Percentiles rank a stretch among this genome's conserved stretches.
phyloP scores from a whole-genome alignment of 2,797 vertebrate species.

The Muscicapa striata region DNA sequence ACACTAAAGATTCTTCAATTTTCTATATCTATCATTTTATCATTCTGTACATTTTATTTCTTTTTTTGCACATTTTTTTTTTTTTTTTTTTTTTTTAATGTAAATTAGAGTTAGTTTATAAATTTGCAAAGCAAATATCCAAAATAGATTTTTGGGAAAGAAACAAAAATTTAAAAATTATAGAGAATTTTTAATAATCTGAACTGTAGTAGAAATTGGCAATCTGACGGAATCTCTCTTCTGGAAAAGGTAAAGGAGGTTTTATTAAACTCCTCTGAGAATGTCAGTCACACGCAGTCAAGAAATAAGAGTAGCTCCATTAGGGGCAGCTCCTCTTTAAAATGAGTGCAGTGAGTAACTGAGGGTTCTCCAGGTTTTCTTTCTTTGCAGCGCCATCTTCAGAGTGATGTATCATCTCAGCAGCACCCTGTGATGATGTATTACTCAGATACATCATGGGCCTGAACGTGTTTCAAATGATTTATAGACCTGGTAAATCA shows the following conservation, averaged over 20 bases:
- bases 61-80: neutral
- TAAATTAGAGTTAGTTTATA: neutral
- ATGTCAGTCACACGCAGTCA: neutral
- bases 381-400: conserved; percentile 40
- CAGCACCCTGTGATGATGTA: conserved; percentile 64
- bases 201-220: neutral
- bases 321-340: neutral
- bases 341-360: neutral
- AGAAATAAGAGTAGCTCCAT: neutral
- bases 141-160: neutral
- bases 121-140: neutral
- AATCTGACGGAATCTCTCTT: neutral
- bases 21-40: neutral
- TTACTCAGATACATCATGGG: conserved; percentile 61
- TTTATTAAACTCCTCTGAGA: neutral
- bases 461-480: conserved; percentile 56
- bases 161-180: neutral
- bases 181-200: neutral
- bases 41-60: neutral
- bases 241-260: neutral
- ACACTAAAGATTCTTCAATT: neutral
- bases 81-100: neutral
- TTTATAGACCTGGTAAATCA: conserved; percentile 66
- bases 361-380: neutral
- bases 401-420: conserved; percentile 53